Conservation (phyloP, 30 jellyfish, hydroid and myxozoan genomes). For the Aurelia coerulea region DNA sequence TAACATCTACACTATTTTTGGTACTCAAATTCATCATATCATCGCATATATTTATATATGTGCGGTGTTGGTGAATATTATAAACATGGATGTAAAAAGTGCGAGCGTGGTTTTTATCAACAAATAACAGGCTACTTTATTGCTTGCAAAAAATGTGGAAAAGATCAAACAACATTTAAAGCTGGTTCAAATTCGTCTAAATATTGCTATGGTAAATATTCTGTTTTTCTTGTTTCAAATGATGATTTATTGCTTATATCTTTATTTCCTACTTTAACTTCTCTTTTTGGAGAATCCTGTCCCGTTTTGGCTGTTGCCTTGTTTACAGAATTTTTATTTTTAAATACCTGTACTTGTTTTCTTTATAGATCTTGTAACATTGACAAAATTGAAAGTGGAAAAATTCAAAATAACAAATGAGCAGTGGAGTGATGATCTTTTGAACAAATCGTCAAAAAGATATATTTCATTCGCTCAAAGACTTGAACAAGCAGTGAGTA, state of each 20-base stretch:
- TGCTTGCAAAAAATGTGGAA: not conserved
- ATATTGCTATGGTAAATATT: slow-evolving; percentile 2
- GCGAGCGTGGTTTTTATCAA: not conserved
- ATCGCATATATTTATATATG: not conserved
- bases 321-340: too few relatives aligned
- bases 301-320: too few relatives aligned
- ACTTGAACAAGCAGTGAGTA: slow-evolving; percentile 13
- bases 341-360: too few relatives aligned
- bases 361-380: not conserved
- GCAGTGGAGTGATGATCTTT: slow-evolving; percentile 4
- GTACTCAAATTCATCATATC: too few relatives aligned
- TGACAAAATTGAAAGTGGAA: slow-evolving; percentile 7
- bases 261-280: too few relatives aligned
- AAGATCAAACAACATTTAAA: not conserved
- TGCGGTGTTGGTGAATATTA: slow-evolving; percentile 33
- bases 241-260: too few relatives aligned
- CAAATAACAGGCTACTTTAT: not conserved
- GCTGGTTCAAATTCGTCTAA: not conserved
- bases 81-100: not conserved
- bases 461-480: not conserved
- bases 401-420: slow-evolving; percentile 16
- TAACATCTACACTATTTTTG: too few relatives aligned
- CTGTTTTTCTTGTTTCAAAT: not conserved
- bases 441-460: not conserved
- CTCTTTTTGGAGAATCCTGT: too few relatives aligned